Percentiles rank a stretch among this genome's conserved stretches.
These are phyloP conservation scores for Melanerpes aurifrons DNA, from an alignment of 2,113 vertebrate species.

Conservation along the genomic window DNA sequence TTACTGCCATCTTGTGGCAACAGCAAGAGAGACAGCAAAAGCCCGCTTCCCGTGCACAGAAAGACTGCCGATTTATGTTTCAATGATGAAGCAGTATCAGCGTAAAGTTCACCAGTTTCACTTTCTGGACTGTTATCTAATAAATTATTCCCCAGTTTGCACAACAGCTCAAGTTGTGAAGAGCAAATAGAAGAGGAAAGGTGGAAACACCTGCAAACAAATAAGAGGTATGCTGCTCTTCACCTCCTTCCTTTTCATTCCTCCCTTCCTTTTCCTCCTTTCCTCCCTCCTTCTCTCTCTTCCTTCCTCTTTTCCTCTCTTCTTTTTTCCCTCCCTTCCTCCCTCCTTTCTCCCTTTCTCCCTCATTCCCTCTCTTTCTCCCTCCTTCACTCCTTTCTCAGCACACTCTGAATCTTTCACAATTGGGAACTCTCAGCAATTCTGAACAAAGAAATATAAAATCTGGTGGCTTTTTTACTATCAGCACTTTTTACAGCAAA, in stretches of 20 bases:
- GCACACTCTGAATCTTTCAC: background rate
- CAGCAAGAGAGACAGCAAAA: background rate
- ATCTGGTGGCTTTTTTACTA: background rate
- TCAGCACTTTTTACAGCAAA: background rate
- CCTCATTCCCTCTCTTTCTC: background rate
- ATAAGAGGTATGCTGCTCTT: background rate
- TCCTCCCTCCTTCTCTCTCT: too few relatives aligned
- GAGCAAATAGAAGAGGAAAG: background rate
- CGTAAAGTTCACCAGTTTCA: background rate
- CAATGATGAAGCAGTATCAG: background rate
- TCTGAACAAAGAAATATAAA: background rate
- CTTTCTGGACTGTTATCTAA: background rate
- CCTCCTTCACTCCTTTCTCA: background rate
- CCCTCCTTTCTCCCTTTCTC: background rate
- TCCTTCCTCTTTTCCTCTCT: too few relatives aligned
- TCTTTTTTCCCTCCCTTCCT: too few relatives aligned
- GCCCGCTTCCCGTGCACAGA: too few relatives aligned
- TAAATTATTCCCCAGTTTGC: background rate
- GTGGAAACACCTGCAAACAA: background rate
- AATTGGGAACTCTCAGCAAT: background rate
- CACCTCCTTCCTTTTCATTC: background rate
- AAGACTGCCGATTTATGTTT: background rate
- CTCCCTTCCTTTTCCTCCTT: background rate
- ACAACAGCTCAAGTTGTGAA: background rate
- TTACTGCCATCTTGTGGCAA: conserved; percentile 51